Base-by-base conservation (phyloP, 2,888 invertebrate genomes). In the Allygus modestus region DNA sequence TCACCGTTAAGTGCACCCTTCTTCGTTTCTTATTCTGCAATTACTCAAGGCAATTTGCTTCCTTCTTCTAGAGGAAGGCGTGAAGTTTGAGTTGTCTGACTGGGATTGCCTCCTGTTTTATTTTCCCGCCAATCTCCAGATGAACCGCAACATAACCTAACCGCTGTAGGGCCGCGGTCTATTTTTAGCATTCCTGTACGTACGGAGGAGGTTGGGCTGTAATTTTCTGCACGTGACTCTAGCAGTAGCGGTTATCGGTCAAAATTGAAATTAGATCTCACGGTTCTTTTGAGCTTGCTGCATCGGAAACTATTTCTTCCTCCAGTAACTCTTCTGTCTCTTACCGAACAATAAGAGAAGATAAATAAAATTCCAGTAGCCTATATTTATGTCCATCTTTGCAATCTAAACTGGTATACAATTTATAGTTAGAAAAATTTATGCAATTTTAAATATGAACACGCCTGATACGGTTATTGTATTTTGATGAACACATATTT, bases 131-230 rank as follows among this genome's bases (percentile, higher is more conserved):
- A 73, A 43, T 77, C 43, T 46, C 28, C 43, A 20, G 43, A 73
- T 1, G 43, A 33, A 77, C 75, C 75, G 75, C 75, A 77, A n/a
- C n/a, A n/a, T n/a, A n/a, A n/a, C n/a, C n/a, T n/a, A n/a, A 77
- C 28, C 75, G 28, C 46, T 77, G 73, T 7, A 43, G 46, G 4
- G 46, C 46, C 28, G 73, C 33, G 75, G 41, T 77, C 75, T 77
- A 46, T 77, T 37, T 46, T 46, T 46, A 51, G 43, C 75, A 77
- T 77, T 43, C 75, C 75, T 77, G 43, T 28, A 46, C 75, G 75
- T 77, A 77, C 17, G 28, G 75, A n/a, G 41, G 41, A 71, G 71
- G 20, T 20, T 20, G 71, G 20, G 23, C 71, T 33, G 41, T 23
- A 71, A 37, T 71, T 37, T 71, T 23, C 41, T 37, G 31, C 71